Percentiles rank a stretch among this genome's conserved stretches.
Conservation (phyloP, 2,797 vertebrate genomes). For the Hydrophis major region DNA sequence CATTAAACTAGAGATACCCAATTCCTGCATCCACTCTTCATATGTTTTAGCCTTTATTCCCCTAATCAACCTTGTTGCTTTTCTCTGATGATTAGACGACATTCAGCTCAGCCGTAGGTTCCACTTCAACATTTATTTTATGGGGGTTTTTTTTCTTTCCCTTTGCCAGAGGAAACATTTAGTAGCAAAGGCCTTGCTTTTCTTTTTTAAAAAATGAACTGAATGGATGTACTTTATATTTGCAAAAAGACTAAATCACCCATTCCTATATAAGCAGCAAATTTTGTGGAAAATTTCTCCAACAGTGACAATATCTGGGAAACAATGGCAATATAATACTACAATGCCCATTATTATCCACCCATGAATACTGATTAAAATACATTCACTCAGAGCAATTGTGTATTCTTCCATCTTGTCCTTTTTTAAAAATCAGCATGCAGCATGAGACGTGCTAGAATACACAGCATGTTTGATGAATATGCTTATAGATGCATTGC, state of each 20-base stretch:
- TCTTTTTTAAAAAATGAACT: conserved; percentile 19
- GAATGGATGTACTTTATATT: conserved; percentile 23
- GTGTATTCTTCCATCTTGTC: neutral
- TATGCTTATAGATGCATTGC: neutral
- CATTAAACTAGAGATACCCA: neutral
- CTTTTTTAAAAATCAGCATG: accelerated
- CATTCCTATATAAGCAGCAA: conserved; percentile 25
- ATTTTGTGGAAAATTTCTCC: neutral
- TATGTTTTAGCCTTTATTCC: neutral
- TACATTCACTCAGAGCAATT: neutral
- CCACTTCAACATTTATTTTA: conserved; percentile 34
- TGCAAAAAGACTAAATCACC: conserved; percentile 18
- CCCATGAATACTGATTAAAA: conserved; percentile 28
- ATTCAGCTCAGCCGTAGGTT: neutral
- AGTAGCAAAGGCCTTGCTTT: conserved; percentile 28
- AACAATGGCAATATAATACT: conserved; percentile 19
- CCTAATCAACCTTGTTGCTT: neutral
- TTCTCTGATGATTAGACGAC: neutral
- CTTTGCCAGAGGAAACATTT: neutral
- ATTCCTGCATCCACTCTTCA: neutral
- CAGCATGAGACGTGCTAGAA: neutral
- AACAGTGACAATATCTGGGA: conserved; percentile 8
- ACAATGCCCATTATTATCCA: conserved; percentile 8
- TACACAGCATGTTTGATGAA: neutral
- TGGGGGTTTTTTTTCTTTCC: neutral